These are phyloP conservation scores for Amazona vittata DNA, from an alignment of 2,113 vertebrate genomes.

Conservation along the genomic window DNA sequence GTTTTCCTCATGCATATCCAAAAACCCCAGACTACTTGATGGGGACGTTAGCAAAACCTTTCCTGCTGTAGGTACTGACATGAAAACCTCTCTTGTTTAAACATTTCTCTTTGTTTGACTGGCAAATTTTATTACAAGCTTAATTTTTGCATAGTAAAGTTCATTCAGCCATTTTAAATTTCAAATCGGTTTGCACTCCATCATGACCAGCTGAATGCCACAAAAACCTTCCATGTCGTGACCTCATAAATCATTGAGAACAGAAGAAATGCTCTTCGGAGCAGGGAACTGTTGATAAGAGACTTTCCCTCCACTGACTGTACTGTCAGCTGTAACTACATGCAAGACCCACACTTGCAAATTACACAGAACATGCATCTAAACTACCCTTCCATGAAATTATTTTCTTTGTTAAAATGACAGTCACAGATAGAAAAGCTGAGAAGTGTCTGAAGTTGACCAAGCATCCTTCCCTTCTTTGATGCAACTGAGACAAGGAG, in stretches of 20 bases:
- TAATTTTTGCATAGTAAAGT: neutral
- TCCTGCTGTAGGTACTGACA: neutral
- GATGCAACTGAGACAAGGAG: neutral
- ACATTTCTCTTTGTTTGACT: neutral
- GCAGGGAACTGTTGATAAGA: neutral
- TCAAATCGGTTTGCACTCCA: neutral
- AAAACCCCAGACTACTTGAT: neutral
- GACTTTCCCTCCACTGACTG: neutral
- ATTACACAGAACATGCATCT: neutral
- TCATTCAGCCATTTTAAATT: neutral
- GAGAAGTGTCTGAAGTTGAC: neutral
- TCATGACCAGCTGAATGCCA: neutral
- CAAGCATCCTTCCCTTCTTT: neutral
- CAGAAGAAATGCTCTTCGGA: neutral
- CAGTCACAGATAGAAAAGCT: neutral
- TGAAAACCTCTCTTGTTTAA: neutral
- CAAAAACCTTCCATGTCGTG: neutral
- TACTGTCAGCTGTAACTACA: neutral
- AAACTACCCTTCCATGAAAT: constrained; percentile 45
- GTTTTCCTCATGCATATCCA: neutral
- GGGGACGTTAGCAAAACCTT: neutral
- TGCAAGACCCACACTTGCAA: neutral
- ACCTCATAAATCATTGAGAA: neutral
- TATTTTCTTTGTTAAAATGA: constrained; percentile 13
- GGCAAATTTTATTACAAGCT: neutral